phyloP scores from a whole-genome alignment of 2,888 invertebrate genomes.

The Latrodectus hesperus region DNA sequence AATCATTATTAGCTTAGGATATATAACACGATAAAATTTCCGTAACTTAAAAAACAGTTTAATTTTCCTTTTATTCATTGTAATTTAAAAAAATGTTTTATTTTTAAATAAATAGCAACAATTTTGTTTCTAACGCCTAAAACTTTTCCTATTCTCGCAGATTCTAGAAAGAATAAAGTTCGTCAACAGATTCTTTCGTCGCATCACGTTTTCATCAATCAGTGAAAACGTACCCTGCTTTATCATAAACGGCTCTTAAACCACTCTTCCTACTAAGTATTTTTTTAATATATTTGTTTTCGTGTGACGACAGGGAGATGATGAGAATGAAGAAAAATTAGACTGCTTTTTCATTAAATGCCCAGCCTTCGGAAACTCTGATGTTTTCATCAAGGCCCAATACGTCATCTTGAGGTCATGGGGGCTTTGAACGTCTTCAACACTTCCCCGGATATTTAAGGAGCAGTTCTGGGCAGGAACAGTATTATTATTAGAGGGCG shows the following conservation, averaged over 20 bases:
- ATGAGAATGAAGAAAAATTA: no score
- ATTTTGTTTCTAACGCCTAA: no score
- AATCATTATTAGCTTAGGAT: no score
- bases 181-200: slow-evolving; percentile 18
- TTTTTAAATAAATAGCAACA: no score
- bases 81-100: no score
- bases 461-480: not conserved
- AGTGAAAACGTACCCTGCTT: not conserved
- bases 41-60: no score
- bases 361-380: slow-evolving; percentile 6
- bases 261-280: not conserved
- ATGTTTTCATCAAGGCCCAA: slow-evolving; percentile 3
- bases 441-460: slow-evolving; percentile 36
- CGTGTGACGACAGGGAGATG: not conserved
- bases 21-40: no score
- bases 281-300: not conserved
- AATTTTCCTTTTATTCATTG: no score
- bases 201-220: slow-evolving; percentile 24
- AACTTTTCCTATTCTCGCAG: no score
- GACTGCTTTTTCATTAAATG: not conserved
- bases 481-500: slow-evolving; percentile 6
- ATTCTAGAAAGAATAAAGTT: not conserved
- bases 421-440: slow-evolving; percentile 25
- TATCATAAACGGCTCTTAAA: not conserved
- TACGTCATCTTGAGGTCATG: slow-evolving; percentile 29